Evolutionary conservation across 2,113 vertebrate genomes (phyloP).

Genomic region (Neoarius graeffei): DNA sequence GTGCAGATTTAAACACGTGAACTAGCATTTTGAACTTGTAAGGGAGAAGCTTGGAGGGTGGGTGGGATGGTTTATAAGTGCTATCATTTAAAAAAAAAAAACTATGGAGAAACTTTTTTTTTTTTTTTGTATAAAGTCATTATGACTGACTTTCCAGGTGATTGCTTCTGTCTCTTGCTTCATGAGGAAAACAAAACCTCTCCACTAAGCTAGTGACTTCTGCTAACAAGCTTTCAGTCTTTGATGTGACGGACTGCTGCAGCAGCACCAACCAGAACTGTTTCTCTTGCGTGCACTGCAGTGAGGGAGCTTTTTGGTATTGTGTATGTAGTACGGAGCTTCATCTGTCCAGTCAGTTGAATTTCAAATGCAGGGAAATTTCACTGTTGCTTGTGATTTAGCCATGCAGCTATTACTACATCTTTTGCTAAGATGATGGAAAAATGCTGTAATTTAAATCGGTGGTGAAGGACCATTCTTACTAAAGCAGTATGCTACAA

Average conservation of each 20-base stretch:
- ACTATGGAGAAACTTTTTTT: neutral
- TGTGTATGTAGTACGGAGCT: too few relatives aligned
- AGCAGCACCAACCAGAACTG: neutral
- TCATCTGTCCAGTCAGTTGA: too few relatives aligned
- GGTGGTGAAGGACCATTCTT: too few relatives aligned
- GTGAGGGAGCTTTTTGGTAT: too few relatives aligned
- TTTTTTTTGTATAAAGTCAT: neutral
- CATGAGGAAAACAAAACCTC: neutral
- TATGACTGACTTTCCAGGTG: neutral
- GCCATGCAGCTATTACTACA: too few relatives aligned
- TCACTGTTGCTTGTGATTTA: too few relatives aligned
- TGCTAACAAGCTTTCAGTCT: neutral
- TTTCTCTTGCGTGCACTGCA: too few relatives aligned
- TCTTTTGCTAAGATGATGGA: too few relatives aligned
- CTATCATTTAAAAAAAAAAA: neutral
- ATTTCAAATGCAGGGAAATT: too few relatives aligned
- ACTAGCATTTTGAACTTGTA: neutral
- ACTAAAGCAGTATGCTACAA: too few relatives aligned
- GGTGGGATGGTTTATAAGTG: neutral
- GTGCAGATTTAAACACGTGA: neutral
- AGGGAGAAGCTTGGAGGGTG: neutral
- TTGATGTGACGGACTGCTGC: neutral
- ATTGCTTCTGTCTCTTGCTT: neutral
- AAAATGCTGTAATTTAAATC: too few relatives aligned
- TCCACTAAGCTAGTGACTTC: neutral